Conservation (phyloP, 2,113 vertebrate genomes). For the Morone saxatilis region DNA sequence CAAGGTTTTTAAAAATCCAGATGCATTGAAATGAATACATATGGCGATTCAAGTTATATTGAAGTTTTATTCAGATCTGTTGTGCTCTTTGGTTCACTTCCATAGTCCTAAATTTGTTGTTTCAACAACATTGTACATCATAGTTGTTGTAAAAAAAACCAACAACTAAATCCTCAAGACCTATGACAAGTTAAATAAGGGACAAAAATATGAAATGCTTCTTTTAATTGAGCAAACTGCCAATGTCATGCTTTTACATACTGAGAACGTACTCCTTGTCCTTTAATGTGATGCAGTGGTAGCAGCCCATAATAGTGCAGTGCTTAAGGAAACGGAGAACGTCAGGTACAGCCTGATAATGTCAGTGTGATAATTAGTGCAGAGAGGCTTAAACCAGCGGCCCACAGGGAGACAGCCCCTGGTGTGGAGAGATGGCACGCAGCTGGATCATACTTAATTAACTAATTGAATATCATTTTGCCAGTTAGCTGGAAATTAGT, state of each 20-base stretch:
- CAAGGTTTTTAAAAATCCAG: background rate
- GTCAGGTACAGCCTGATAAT: conserved; percentile 80
- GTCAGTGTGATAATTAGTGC: conserved; percentile 82
- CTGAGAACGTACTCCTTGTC: conserved; percentile 1
- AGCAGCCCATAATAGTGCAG: conserved; percentile 37
- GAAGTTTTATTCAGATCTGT: background rate
- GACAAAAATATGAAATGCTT: background rate
- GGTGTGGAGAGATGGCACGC: conserved; percentile 83
- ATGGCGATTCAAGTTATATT: background rate
- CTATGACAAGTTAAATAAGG: background rate
- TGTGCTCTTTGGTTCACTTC: background rate
- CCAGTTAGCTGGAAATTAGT: conserved; percentile 86
- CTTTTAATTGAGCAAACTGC: background rate
- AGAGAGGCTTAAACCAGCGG: conserved; percentile 79
- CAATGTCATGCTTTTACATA: background rate
- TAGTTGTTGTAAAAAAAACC: background rate
- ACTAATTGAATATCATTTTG: conserved; percentile 86
- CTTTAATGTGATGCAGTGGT: conserved; percentile 27
- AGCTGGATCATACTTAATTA: conserved; percentile 88
- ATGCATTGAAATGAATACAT: background rate
- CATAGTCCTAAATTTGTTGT: background rate
- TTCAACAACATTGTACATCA: background rate
- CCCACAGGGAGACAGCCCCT: conserved; percentile 78
- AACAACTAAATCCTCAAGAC: background rate
- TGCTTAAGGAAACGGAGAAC: conserved; percentile 62